These are phyloP conservation scores for Notodonta ziczac DNA, from an alignment of 2,888 invertebrate species.

Conservation along the genomic window DNA sequence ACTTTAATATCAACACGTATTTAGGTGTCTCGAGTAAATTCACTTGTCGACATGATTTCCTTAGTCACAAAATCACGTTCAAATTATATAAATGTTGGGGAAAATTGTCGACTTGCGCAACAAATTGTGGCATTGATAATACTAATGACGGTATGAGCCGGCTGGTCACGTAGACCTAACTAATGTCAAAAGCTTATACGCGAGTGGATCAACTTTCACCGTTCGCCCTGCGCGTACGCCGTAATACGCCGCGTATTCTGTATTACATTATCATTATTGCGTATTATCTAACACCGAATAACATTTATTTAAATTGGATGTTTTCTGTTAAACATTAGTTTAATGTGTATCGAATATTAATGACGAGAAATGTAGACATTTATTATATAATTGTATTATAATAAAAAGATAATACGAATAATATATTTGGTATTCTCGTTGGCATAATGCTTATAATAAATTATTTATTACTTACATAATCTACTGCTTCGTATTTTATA, in stretches of 20 bases:
- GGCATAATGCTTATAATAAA: too few species aligned
- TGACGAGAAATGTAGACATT: too few species aligned
- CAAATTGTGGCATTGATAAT: conserved; percentile 31
- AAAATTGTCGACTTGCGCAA: conserved; percentile 29
- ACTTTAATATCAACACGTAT: background rate
- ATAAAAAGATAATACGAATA: too few species aligned
- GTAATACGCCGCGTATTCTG: conserved; percentile 4
- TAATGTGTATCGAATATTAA: too few species aligned
- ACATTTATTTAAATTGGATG: background rate
- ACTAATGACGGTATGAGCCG: conserved; percentile 41
- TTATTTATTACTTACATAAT: too few species aligned
- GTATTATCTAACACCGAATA: conserved; percentile 2
- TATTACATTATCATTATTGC: background rate
- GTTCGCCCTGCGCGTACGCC: conserved; percentile 24
- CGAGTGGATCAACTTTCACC: conserved; percentile 68
- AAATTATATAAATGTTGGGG: conserved; percentile 19
- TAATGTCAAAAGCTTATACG: conserved; percentile 55
- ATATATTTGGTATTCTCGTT: too few species aligned
- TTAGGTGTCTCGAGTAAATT: background rate
- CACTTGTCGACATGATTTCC: background rate
- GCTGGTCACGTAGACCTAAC: conserved; percentile 53
- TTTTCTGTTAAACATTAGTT: background rate
- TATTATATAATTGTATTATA: too few species aligned
- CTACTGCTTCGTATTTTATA: too few species aligned
- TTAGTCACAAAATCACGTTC: conserved; percentile 7